Base-by-base conservation (phyloP, 2,888 invertebrate species). In the Lithophane semibrunnea region DNA sequence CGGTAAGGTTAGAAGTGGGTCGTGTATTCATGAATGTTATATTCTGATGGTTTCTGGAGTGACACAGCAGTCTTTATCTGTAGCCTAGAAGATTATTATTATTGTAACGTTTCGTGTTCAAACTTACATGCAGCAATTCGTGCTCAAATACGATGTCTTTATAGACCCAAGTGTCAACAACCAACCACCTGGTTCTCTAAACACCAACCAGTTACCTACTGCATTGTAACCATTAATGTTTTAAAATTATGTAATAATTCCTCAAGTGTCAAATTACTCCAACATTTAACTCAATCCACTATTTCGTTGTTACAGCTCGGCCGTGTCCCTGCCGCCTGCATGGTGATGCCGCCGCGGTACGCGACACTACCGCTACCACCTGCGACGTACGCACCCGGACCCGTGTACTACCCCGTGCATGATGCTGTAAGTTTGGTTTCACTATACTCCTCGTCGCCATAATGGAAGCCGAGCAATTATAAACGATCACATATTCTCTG, bases 291-390 rank as follows among this genome's bases (percentile, higher is more conserved):
- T 16, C 37, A 68, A 72, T 10, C 42, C 12, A 42, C 2, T 73
- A 3, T 74, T 64, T 79, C 10, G 3, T 88, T 82, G 80, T 85
- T 54, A 7, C 94, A 96, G 96, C 90, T 96, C 92, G 94, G 96
- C 29, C 93, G 96, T 37, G 88, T 95, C 87, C 94, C 95, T n/a
- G 89, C 95, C 16, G 91, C 94, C 79, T 94, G 95, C 84, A 90
- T 97, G 94, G 86, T 96, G 92, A 90, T 95, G 81, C 94, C 95
- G 67, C 96, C 94, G 84, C 93, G 96, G 66, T 96, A 96, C 92
- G 96, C 96, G 52, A 96, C 96, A 80, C 94, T 96, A 85, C 96
- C 96, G 82, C 92, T 95, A 76, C 95, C 94, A 73, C 95, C 93
- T 1, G 91, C 92, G 70, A 92, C 92, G 37, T 93, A 93, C 91